Evolutionary conservation across 2,888 invertebrate genomes (phyloP).

Genomic region (Scaptomyza tumidula): DNA sequence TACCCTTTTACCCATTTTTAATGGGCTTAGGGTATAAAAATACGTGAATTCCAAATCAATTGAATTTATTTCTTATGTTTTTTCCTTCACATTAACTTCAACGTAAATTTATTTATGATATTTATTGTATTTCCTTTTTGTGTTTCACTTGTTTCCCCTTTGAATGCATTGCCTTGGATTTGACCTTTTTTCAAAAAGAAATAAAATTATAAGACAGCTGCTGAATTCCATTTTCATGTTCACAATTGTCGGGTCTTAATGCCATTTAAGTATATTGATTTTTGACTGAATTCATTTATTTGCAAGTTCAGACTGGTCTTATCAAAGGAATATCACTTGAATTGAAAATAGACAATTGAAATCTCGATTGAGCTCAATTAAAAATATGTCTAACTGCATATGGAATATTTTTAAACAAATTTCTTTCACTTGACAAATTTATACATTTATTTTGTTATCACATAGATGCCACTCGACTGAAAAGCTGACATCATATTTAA

Average conservation of each 20-base stretch:
- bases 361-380: constrained; percentile 5
- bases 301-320: constrained; percentile 26
- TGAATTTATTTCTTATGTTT: background rate
- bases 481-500: background rate
- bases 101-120: constrained; percentile 3
- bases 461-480: background rate
- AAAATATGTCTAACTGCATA: constrained; percentile 10
- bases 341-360: constrained; percentile 12
- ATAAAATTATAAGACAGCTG: constrained; percentile 8
- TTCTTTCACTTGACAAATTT: background rate
- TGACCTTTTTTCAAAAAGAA: constrained; percentile 1
- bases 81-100: background rate
- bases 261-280: constrained; percentile 9
- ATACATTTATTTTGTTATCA: too few relatives aligned
- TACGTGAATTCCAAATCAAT: background rate
- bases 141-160: constrained; percentile 7
- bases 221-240: background rate
- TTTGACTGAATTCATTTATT: constrained; percentile 11
- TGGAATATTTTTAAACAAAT: background rate
- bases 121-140: constrained; percentile 1
- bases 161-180: constrained; percentile 18
- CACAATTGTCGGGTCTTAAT: background rate
- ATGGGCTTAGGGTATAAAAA: too few relatives aligned
- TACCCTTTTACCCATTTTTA: too few relatives aligned
- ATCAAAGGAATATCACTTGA: constrained; percentile 36